Evolutionary conservation across 2,888 invertebrate species (phyloP).

Genomic region (Leuctra nigra): DNA sequence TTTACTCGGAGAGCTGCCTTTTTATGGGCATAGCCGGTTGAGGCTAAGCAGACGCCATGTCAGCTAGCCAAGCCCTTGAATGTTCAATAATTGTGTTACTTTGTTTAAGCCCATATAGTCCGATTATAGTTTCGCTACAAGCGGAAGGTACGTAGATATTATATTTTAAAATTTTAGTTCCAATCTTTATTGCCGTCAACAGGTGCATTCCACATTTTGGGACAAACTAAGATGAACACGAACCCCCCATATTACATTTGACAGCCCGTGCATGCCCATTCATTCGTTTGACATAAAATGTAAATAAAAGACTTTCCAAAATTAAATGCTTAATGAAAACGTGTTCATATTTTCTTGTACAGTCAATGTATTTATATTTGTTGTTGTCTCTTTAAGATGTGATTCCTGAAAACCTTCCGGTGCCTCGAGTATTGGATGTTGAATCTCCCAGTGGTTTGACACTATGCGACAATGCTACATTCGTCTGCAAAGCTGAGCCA

Average conservation of each 20-base stretch:
- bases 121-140: conserved; percentile 32
- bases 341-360: no score
- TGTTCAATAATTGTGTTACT: conserved; percentile 34
- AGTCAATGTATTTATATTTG: background rate
- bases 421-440: conserved; percentile 19
- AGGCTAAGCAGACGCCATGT: conserved; percentile 37
- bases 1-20: no score
- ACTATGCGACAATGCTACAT: conserved; percentile 33
- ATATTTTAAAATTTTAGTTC: background rate
- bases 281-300: no score
- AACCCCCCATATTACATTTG: no score
- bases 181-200: background rate
- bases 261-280: background rate
- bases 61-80: conserved; percentile 36
- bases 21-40: conserved; percentile 34
- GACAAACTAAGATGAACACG: no score
- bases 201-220: no score
- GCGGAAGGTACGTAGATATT: conserved; percentile 32
- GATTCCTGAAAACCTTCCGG: background rate
- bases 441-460: conserved; percentile 11
- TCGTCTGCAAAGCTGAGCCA: conserved; percentile 48
- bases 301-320: no score
- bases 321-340: no score
- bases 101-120: conserved; percentile 32
- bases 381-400: conserved; percentile 2